Conservation (phyloP, 2,888 invertebrate species). For the Morpho helenor region DNA sequence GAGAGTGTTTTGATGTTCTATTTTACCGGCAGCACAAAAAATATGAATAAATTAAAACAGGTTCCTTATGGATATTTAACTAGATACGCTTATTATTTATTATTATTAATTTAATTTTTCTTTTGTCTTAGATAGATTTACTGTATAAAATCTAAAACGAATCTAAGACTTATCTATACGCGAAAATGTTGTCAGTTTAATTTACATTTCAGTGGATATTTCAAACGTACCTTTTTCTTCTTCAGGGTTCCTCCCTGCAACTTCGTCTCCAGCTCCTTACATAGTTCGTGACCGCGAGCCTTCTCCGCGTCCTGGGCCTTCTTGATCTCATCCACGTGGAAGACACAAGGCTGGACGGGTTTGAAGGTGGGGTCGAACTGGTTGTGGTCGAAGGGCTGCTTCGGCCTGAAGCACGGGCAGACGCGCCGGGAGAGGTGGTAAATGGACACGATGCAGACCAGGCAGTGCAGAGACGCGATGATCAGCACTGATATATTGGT, state of each 20-base stretch:
- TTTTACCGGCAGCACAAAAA: too few species aligned
- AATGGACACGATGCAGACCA: slow-evolving; percentile 72
- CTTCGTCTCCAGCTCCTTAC: slow-evolving; percentile 61
- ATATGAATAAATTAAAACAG: too few species aligned
- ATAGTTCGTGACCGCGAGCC: slow-evolving; percentile 51
- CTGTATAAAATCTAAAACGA: too few species aligned
- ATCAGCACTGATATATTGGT: slow-evolving; percentile 81
- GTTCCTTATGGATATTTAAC: too few species aligned
- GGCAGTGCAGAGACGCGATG: slow-evolving; percentile 78
- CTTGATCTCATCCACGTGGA: slow-evolving; percentile 61
- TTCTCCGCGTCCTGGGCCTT: slow-evolving; percentile 45
- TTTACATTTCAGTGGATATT: background rate
- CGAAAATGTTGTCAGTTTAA: too few species aligned
- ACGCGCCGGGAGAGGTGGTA: slow-evolving; percentile 76
- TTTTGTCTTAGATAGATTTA: too few species aligned
- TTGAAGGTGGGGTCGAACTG: slow-evolving; percentile 68
- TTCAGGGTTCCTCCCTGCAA: slow-evolving; percentile 53
- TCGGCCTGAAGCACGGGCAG: slow-evolving; percentile 77
- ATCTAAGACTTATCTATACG: too few species aligned
- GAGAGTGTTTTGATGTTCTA: too few species aligned
- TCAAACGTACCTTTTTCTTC: slow-evolving; percentile 54
- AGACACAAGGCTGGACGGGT: slow-evolving; percentile 50
- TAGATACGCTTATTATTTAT: too few species aligned
- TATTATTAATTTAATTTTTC: too few species aligned
- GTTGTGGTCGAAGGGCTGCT: slow-evolving; percentile 71